These are phyloP conservation scores for Xerus inauris DNA, from an alignment of 2,113 vertebrate genomes.

Conservation along the genomic window DNA sequence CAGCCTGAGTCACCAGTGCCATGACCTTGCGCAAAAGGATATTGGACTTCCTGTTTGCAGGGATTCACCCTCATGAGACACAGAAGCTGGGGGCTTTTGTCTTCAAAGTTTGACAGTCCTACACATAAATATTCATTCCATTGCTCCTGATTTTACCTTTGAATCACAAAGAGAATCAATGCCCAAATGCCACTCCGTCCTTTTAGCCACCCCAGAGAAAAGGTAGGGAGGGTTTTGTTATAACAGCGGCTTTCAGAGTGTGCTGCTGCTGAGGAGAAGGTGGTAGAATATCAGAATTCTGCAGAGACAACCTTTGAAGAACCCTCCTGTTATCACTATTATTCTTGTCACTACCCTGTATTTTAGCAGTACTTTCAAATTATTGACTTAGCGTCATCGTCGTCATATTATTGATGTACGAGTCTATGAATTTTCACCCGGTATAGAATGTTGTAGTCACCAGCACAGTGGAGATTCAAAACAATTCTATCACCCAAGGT, in stretches of 20 bases:
- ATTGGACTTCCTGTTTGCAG: conserved; percentile 14
- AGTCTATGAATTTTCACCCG: neutral
- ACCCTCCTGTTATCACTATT: neutral
- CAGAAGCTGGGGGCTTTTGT: conserved; percentile 58
- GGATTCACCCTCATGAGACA: neutral
- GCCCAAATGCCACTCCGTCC: conserved; percentile 54
- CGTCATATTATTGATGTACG: neutral
- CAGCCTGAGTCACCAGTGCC: neutral
- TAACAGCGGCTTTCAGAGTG: neutral
- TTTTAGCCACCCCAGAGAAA: neutral
- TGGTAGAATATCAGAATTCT: neutral
- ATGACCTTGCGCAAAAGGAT: neutral
- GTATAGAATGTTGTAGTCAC: neutral
- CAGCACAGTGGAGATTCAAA: neutral
- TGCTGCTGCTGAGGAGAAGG: neutral
- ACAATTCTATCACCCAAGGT: neutral
- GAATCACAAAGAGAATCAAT: conserved; percentile 73
- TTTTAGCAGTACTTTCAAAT: neutral
- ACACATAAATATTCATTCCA: conserved; percentile 76
- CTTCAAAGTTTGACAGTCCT: conserved; percentile 53
- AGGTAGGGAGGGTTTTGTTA: neutral
- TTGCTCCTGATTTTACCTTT: conserved; percentile 62
- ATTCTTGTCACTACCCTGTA: no score
- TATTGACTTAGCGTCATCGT: neutral
- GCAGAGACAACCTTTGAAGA: neutral